phyloP scores from a whole-genome alignment of 1,140 invertebrate genomes.

The Condylostylus longicornis region DNA sequence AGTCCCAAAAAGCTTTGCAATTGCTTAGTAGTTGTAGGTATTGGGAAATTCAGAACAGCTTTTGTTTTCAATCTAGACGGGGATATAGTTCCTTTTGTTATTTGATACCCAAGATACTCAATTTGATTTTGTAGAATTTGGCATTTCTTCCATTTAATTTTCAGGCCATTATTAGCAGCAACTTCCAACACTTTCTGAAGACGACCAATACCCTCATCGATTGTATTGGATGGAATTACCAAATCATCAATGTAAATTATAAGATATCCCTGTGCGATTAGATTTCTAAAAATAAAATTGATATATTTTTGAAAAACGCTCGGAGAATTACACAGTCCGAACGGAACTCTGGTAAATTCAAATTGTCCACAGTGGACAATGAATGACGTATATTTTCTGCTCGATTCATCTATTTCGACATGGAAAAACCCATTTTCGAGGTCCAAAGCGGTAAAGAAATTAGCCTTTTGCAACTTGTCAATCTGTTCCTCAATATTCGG shows the following conservation, averaged over 20 bases:
- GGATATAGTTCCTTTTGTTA: constrained; percentile 12
- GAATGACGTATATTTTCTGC: constrained; percentile 9
- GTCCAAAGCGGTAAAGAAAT: constrained; percentile 16
- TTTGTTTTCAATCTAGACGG: constrained; percentile 18
- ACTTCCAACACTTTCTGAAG: constrained; percentile 13
- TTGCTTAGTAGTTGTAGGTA: constrained; percentile 14
- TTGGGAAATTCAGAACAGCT: constrained; percentile 21
- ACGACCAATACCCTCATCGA: constrained; percentile 9
- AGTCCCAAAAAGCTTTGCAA: constrained; percentile 12
- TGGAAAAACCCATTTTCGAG: constrained; percentile 10
- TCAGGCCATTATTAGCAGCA: constrained; percentile 19
- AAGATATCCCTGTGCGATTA: constrained; percentile 2
- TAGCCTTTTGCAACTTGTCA: constrained; percentile 7
- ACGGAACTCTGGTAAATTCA: constrained; percentile 16
- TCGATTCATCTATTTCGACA: constrained; percentile 8
- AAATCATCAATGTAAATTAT: constrained; percentile 9
- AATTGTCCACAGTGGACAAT: constrained; percentile 6
- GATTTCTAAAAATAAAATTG: constrained; percentile 5
- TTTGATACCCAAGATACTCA: constrained; percentile 22
- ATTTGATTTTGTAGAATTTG: constrained; percentile 16
- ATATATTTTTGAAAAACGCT: constrained; percentile 20
- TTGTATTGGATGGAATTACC: constrained; percentile 7
- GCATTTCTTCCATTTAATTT: constrained; percentile 30
- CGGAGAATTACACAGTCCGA: constrained; percentile 19
- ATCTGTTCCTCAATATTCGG: constrained; percentile 12